Evolutionary conservation across 2,797 vertebrate genomes (phyloP), one percentile per base, ranked within the genome.

Genomic region (Spea hammondii): DNA sequence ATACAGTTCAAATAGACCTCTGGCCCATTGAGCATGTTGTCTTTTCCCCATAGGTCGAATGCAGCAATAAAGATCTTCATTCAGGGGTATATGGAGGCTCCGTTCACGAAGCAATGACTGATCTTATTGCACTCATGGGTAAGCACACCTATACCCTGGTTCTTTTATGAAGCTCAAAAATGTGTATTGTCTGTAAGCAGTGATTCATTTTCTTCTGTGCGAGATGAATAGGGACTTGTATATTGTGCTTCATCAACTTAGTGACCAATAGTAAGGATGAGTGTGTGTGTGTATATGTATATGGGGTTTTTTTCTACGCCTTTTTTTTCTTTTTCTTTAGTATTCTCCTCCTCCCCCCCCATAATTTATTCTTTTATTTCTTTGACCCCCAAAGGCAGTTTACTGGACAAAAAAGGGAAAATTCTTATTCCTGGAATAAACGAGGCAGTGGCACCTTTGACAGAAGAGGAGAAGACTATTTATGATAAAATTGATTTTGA

Each of bases 1-100:
- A 32, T 32, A 32, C 32, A 32, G 32, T 32, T 32, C 32, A 2
- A 32, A 32, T 32, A 3, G 32, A 32, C 32, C 32, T 32, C 32
- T 32, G 32, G 32, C 32, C 1, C 32, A 32, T 53, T 53, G 51
- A 7, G 10, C 10, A 53, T 53, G 51, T 7, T 11, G 6, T 53
- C 4, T 53, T 79, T 80, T 79, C 69, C 13, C 8, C 83, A 0
- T 85, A 99, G 98, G 91, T 99, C 84, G 91, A 93, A 64, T 94
- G 96, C 49, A 86, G 88, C 67, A 88, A 83, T 53, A 98, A 92
- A 85, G 98, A 99, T 85, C 94, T 99, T 11, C 98, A 99, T 83
- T 99, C 97, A 0, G 97, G 98, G 0, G 96, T 98, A 74, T 98
- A 98, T 60, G 98, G 98, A 0, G 98, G 98, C 8, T 98, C 97